A percentile compares a stretch with the other conserved stretches of the same genome.
phyloP scores from a whole-genome alignment of 2,797 vertebrate species.

The Enteromius treurensis region DNA sequence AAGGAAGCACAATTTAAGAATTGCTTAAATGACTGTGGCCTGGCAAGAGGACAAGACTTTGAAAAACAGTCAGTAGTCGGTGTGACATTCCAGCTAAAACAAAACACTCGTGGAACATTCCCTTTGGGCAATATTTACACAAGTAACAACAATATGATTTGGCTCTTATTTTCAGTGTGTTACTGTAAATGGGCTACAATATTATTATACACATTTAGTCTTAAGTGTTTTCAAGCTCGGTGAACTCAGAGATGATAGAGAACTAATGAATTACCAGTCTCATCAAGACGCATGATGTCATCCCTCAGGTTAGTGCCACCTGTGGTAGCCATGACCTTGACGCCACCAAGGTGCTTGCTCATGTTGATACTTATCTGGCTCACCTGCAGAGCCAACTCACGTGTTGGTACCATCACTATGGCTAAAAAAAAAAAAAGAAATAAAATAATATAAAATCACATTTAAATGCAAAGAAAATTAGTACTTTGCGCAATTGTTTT shows the following conservation, averaged over 20 bases:
- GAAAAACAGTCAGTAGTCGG: background rate
- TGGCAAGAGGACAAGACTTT: background rate
- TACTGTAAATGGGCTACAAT: background rate
- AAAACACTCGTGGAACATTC: background rate
- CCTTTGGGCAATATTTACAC: background rate
- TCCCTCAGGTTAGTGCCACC: constrained; percentile 79
- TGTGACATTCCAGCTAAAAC: background rate
- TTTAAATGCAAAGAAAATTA: too few species aligned
- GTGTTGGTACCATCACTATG: constrained; percentile 78
- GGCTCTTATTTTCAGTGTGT: background rate
- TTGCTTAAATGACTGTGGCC: background rate
- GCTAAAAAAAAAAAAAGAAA: constrained; percentile 60
- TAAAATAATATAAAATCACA: too few species aligned
- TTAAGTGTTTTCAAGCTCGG: background rate
- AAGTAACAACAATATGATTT: background rate
- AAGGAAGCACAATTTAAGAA: constrained; percentile 20
- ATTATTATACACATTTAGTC: background rate
- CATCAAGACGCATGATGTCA: constrained; percentile 80
- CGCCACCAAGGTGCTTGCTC: constrained; percentile 76
- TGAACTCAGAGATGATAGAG: background rate
- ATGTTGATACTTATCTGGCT: constrained; percentile 81
- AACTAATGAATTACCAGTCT: constrained; percentile 68
- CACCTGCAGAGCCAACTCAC: constrained; percentile 78
- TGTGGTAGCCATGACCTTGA: constrained; percentile 80
- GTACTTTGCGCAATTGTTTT: background rate